These are phyloP conservation scores for Trichonephila inaurata DNA, from an alignment of 1,140 invertebrate species.

Conservation along the genomic window DNA sequence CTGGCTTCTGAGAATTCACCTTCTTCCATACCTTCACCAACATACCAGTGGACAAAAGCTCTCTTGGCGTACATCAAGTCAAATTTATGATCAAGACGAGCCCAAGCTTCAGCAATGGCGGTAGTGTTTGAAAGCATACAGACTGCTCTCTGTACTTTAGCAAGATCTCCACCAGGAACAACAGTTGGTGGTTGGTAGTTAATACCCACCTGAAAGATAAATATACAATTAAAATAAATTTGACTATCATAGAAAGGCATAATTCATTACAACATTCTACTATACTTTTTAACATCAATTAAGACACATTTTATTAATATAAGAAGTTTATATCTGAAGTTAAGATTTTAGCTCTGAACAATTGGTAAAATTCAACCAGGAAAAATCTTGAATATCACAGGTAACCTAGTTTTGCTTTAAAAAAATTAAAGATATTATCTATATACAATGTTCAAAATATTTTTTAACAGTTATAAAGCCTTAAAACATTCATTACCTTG, in stretches of 20 bases:
- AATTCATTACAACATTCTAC: too few species aligned
- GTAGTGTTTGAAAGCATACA: conserved; percentile 88
- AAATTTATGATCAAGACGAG: conserved; percentile 84
- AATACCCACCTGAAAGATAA: conserved; percentile 81
- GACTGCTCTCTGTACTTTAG: conserved; percentile 91
- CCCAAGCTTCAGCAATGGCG: conserved; percentile 88
- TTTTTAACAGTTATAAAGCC: neutral
- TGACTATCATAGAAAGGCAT: too few species aligned
- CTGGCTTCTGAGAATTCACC: conserved; percentile 81
- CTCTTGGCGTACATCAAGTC: conserved; percentile 85
- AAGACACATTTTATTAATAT: too few species aligned
- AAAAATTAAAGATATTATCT: too few species aligned
- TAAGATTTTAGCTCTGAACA: too few species aligned
- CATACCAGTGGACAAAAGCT: conserved; percentile 83
- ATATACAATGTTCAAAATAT: too few species aligned
- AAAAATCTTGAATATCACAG: too few species aligned
- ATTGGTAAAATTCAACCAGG: too few species aligned
- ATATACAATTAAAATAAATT: neutral
- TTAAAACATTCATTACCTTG: conserved; percentile 79
- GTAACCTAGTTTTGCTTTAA: too few species aligned
- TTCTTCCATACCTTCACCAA: conserved; percentile 80
- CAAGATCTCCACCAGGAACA: conserved; percentile 91
- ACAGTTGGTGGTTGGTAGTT: conserved; percentile 94
- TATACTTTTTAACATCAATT: too few species aligned
- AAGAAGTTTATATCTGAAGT: too few species aligned